Conservation (phyloP, 2,797 vertebrate species). For the Serranus cabrilla region DNA sequence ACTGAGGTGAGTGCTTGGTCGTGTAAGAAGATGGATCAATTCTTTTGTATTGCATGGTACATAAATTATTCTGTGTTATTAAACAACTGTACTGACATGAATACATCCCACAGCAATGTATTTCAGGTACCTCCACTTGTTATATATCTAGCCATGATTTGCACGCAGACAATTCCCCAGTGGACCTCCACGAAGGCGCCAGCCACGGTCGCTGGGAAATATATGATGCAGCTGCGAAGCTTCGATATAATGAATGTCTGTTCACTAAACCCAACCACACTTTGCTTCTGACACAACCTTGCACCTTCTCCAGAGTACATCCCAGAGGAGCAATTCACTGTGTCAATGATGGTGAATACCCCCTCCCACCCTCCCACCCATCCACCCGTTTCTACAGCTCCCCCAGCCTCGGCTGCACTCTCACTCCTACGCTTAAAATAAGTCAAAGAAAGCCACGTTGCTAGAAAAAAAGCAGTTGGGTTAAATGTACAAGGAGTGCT, state of each 20-base stretch:
- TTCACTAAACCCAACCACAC: slow-evolving; percentile 77
- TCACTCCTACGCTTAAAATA: slow-evolving; percentile 29
- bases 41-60: not conserved
- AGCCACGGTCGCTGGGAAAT: slow-evolving; percentile 52
- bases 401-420: slow-evolving; percentile 35
- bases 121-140: slow-evolving; percentile 27
- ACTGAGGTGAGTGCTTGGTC: not conserved
- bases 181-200: slow-evolving; percentile 35
- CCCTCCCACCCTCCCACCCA: slow-evolving; percentile 17
- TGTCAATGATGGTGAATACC: slow-evolving; percentile 70
- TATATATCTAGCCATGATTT: slow-evolving; percentile 51
- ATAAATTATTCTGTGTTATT: slow-evolving; percentile 1
- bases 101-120: not conserved
- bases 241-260: slow-evolving; percentile 80
- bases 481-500: slow-evolving; percentile 50
- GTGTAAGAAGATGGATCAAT: not conserved
- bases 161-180: slow-evolving; percentile 31
- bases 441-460: slow-evolving; percentile 26
- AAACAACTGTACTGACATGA: not conserved
- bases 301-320: slow-evolving; percentile 76
- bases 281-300: slow-evolving; percentile 82
- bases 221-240: slow-evolving; percentile 71
- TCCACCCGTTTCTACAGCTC: slow-evolving; percentile 29
- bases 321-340: slow-evolving; percentile 77
- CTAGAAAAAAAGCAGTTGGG: slow-evolving; percentile 34